Percentiles rank a stretch among this genome's conserved stretches.
Evolutionary conservation across 2,888 invertebrate species (phyloP).

Genomic region (Tetrapedia diversipes): DNA sequence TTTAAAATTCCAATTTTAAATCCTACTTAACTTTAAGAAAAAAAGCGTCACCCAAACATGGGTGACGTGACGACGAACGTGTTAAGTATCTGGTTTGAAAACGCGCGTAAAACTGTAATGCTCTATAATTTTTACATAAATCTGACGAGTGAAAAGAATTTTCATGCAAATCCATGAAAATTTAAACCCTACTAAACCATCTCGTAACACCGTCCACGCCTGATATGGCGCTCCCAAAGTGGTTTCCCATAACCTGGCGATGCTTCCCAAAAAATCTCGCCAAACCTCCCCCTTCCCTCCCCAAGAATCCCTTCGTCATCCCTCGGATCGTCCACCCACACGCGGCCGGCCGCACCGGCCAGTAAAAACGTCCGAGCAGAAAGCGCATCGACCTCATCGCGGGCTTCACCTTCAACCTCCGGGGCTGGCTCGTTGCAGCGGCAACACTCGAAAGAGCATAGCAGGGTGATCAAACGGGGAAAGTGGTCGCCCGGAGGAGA

Average conservation of each 20-base stretch:
- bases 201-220: too few relatives aligned
- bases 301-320: constrained; percentile 11
- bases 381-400: constrained; percentile 58
- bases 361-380: constrained; percentile 32
- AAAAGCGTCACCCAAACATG: too few relatives aligned
- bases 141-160: too few relatives aligned
- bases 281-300: neutral
- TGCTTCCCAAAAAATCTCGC: neutral
- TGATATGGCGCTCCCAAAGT: too few relatives aligned
- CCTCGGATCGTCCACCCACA: constrained; percentile 20
- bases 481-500: constrained; percentile 68
- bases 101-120: too few relatives aligned
- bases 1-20: too few relatives aligned
- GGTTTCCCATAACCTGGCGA: neutral
- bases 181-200: too few relatives aligned
- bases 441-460: constrained; percentile 59
- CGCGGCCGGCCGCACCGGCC: neutral
- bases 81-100: too few relatives aligned
- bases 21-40: too few relatives aligned
- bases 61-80: too few relatives aligned
- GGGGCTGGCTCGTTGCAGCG: constrained; percentile 44
- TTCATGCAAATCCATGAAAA: too few relatives aligned
- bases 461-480: constrained; percentile 67
- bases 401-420: constrained; percentile 53
- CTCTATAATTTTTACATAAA: too few relatives aligned